phyloP scores from a whole-genome alignment of 2,888 invertebrate genomes.

The Ctenicera cuprea region DNA sequence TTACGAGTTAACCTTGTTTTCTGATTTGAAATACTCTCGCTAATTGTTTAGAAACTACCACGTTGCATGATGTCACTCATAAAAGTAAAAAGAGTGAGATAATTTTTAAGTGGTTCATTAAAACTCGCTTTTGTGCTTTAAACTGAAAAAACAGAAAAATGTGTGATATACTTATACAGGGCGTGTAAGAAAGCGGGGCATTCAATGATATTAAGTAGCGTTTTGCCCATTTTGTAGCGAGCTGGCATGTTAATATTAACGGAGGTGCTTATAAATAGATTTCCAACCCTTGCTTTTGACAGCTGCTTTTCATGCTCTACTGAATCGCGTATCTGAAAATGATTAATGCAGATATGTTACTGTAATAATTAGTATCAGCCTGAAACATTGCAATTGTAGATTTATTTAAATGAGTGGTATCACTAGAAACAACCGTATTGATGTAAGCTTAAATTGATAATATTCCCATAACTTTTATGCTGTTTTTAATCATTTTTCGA shows the following conservation, averaged over 20 bases:
- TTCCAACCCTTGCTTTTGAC: conserved; percentile 25
- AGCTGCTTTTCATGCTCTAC: conserved; percentile 14
- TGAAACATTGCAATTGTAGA: no score
- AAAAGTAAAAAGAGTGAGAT: neutral
- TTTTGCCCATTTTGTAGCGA: conserved; percentile 18
- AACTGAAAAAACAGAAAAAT: neutral
- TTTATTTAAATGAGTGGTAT: no score
- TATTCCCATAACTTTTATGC: no score
- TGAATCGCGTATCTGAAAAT: conserved; percentile 17
- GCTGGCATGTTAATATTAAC: conserved; percentile 22
- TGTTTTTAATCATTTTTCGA: no score
- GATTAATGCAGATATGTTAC: conserved; percentile 13
- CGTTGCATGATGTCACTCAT: neutral
- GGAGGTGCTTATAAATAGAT: conserved; percentile 26
- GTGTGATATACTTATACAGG: neutral
- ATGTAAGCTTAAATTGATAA: no score
- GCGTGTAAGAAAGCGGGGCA: neutral
- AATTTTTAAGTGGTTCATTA: neutral
- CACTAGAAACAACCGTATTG: no score
- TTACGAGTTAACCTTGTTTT: conserved; percentile 1
- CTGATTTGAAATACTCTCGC: no score
- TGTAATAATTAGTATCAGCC: no score
- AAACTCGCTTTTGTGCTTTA: neutral
- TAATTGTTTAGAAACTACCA: no score
- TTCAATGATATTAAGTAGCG: neutral